phyloP scores from a whole-genome alignment of 1,140 invertebrate genomes.

The Lucilia cuprina region DNA sequence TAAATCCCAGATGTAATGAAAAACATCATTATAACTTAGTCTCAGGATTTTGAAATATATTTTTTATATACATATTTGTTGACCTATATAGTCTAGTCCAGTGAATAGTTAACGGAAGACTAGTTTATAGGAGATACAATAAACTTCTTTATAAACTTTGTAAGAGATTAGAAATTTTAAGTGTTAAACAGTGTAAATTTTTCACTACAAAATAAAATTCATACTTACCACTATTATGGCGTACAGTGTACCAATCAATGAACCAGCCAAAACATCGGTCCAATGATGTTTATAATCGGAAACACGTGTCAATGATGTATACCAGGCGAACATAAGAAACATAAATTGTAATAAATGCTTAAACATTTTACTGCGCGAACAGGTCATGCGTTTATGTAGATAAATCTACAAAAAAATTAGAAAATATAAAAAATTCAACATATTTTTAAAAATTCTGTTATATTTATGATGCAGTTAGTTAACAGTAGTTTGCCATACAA shows the following conservation, averaged over 20 bases:
- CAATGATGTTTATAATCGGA: conserved; percentile 98
- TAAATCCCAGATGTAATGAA: too few relatives aligned
- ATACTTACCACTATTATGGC: conserved; percentile 68
- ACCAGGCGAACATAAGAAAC: conserved; percentile 78
- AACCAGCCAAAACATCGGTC: conserved; percentile 69
- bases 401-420: conserved; percentile 74
- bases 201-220: background rate
- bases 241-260: conserved; percentile 65
- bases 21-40: too few relatives aligned
- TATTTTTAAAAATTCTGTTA: background rate
- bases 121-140: too few relatives aligned
- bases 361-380: conserved; percentile 74
- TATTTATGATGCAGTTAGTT: background rate
- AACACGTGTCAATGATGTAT: conserved; percentile 83
- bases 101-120: too few relatives aligned
- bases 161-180: too few relatives aligned
- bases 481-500: background rate
- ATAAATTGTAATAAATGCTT: conserved; percentile 78
- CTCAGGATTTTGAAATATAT: too few relatives aligned
- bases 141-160: too few relatives aligned
- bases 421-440: background rate
- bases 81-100: too few relatives aligned
- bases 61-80: too few relatives aligned
- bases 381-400: conserved; percentile 77
- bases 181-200: background rate